phyloP scores from a whole-genome alignment of 2,113 vertebrate genomes.

The Cyphomyrus discorhynchus region DNA sequence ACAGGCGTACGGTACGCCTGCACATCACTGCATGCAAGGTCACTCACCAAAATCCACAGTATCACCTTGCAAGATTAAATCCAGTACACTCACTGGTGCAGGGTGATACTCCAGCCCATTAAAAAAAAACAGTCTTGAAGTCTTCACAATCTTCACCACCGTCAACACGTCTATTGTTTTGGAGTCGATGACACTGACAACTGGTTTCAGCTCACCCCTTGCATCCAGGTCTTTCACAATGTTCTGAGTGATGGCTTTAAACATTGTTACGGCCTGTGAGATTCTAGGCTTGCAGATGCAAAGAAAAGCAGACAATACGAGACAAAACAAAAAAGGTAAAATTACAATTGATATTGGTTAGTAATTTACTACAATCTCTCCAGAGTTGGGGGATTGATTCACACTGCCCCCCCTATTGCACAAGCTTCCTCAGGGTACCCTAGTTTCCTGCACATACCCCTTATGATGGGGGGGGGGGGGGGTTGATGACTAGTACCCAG shows the following conservation, averaged over 20 bases:
- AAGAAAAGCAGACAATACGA: not conserved
- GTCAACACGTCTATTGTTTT: not conserved
- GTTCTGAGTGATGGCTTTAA: not conserved
- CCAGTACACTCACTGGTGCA: not conserved
- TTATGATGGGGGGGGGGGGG: no score
- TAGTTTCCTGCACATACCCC: not conserved
- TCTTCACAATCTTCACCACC: slow-evolving; percentile 2
- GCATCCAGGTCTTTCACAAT: slow-evolving; percentile 9
- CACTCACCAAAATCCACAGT: slow-evolving; percentile 18
- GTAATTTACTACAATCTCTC: not conserved
- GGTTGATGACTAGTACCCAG: no score
- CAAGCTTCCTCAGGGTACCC: not conserved
- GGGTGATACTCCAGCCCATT: not conserved
- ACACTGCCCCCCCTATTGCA: not conserved
- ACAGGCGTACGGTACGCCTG: not conserved
- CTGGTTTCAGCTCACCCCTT: not conserved
- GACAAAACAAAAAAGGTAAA: not conserved
- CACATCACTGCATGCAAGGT: not conserved
- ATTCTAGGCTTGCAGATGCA: not conserved
- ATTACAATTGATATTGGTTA: no score
- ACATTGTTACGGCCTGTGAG: not conserved
- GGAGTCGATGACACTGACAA: not conserved
- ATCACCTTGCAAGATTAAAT: not conserved
- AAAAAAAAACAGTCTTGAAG: not conserved
- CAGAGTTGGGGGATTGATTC: not conserved